Base-by-base conservation (phyloP, 1,140 invertebrate genomes). In the Ridgeia piscesae region DNA sequence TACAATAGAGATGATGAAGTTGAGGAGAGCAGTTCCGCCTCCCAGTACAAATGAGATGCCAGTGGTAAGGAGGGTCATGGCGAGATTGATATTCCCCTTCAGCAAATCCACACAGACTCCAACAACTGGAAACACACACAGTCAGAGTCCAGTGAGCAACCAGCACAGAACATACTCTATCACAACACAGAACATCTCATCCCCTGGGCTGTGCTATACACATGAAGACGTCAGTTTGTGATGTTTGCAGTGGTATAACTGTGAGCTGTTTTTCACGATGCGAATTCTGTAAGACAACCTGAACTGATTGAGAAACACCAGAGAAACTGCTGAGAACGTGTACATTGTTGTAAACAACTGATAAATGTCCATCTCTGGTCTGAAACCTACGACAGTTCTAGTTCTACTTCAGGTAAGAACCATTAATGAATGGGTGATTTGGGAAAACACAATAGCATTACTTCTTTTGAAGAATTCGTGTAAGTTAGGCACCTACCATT, bases 21-120 rank as follows among this genome's bases (percentile, higher is more conserved):
- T 99, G 91, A 99, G 97, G 91, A 99, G 97, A 21, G 98, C 98
- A 33, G 98, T 98, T 93, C 99, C 98, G 58, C 99, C 99, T 92
- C 98, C 98, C 90, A 99, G 97, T 91, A 99, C 95, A 21, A 99
- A 95, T 2, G 98, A 99, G 9, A 99, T 96, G 88, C 98, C 97
- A 21, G 99, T 97, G 1, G 98, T 98, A 1, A 99, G 95, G 1
- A 98, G 97, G 50, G 97, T 97, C 14, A 99, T 96, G n/a, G 99
- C 97, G n/a, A 99, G 96, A 31, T 97, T 98, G 94, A 99, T 97
- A 96, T 99, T 99, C 93, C 98, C 98, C 93, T 98, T 98, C 6
- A 99, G 96, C 77, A 99, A 34, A 97, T 96, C 98, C 98, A 99
- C n/a, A 99, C 95, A 0, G 98, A 99, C 93, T 99, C 98, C 35